phyloP scores from a whole-genome alignment of 2,113 vertebrate genomes.

The Nothoprocta perdicaria region DNA sequence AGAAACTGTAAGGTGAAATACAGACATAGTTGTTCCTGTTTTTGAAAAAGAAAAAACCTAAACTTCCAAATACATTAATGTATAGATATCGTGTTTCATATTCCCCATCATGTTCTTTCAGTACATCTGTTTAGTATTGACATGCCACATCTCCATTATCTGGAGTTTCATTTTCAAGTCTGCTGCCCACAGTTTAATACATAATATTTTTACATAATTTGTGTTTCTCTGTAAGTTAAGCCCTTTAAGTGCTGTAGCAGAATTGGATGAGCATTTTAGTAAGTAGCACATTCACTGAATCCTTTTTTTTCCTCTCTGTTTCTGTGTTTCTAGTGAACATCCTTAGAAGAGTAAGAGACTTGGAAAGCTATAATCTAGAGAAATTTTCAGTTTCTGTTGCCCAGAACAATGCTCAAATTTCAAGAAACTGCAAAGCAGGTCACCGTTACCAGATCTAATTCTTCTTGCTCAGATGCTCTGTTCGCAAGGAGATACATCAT shows the following conservation, averaged over 20 bases:
- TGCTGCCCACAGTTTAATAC: background rate
- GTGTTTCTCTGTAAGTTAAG: background rate
- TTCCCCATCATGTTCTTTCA: background rate
- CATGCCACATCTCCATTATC: background rate
- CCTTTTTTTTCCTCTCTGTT: background rate
- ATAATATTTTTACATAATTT: background rate
- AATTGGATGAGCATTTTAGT: background rate
- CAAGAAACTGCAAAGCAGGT: constrained; percentile 73
- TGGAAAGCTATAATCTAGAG: background rate
- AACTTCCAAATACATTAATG: background rate
- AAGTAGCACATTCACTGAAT: background rate
- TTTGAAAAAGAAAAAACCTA: background rate
- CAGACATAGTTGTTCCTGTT: background rate
- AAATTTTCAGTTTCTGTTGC: background rate
- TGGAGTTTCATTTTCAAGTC: background rate
- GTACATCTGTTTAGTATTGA: background rate
- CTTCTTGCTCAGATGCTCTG: constrained; percentile 41
- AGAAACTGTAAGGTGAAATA: background rate
- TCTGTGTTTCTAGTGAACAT: background rate
- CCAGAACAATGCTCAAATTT: constrained; percentile 82
- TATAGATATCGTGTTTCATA: background rate
- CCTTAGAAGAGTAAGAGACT: constrained; percentile 12
- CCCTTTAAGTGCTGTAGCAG: background rate
- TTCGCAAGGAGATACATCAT: constrained; percentile 82
- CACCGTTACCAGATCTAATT: constrained; percentile 12